Percentiles rank a stretch among this genome's conserved stretches.
phyloP scores from a whole-genome alignment of 2,888 invertebrate genomes.

The Caenorhabditis sp. region DNA sequence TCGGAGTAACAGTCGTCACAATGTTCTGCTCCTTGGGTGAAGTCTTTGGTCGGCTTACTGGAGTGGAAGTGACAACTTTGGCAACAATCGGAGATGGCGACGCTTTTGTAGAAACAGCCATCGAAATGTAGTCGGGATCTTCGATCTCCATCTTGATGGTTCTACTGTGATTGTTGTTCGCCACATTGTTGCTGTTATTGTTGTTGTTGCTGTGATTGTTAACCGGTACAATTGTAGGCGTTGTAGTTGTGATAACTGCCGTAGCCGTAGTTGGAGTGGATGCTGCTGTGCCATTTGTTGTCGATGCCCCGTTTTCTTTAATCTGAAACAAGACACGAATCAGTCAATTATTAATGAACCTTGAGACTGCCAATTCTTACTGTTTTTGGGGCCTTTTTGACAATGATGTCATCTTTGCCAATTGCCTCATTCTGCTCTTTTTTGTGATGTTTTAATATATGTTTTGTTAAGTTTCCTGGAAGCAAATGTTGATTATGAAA shows the following conservation, averaged over 20 bases:
- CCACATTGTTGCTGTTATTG: slow-evolving; percentile 31
- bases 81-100: slow-evolving; percentile 2
- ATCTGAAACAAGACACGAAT: slow-evolving; percentile 16
- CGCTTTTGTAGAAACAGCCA: neutral
- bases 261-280: slow-evolving; percentile 21
- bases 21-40: slow-evolving; percentile 17
- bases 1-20: slow-evolving; percentile 20
- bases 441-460: slow-evolving; percentile 83
- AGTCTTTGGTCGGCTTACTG: slow-evolving; percentile 8
- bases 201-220: slow-evolving; percentile 46
- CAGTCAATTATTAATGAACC: neutral
- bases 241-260: slow-evolving; percentile 31
- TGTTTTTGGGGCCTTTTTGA: slow-evolving; percentile 77
- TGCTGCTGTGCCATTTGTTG: slow-evolving; percentile 35
- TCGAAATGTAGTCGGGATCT: slow-evolving; percentile 35
- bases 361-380: neutral
- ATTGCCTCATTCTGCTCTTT: slow-evolving; percentile 81
- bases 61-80: slow-evolving; percentile 27
- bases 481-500: slow-evolving; percentile 3
- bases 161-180: slow-evolving; percentile 46
- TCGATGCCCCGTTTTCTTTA: slow-evolving; percentile 33
- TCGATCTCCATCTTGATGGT: slow-evolving; percentile 54
- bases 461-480: slow-evolving; percentile 83
- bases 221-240: neutral
- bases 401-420: slow-evolving; percentile 83